These are phyloP conservation scores for Chaetogeoica ovagalla DNA, from an alignment of 2,888 invertebrate species.

Conservation along the genomic window DNA sequence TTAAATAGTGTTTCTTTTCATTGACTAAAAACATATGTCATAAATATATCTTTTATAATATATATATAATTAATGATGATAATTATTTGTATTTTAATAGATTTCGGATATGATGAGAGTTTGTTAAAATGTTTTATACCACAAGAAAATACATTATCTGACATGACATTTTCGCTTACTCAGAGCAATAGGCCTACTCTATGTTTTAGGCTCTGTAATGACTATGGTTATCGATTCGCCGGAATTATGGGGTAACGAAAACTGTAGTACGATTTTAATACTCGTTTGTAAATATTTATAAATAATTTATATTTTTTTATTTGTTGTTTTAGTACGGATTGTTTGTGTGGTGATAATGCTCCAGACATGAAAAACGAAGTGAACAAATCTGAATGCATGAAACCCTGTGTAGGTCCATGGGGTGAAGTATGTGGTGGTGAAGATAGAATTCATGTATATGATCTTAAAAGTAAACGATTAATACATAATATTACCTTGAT, in stretches of 20 bases:
- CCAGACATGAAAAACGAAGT: constrained; percentile 11
- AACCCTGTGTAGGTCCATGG: constrained; percentile 35
- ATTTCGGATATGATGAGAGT: constrained; percentile 2
- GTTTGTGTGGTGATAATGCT: constrained; percentile 42
- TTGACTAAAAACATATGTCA: no score
- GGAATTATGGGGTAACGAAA: constrained; percentile 43
- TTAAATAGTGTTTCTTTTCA: no score
- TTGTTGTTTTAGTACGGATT: constrained; percentile 45
- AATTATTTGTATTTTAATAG: constrained; percentile 8
- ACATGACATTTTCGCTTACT: constrained; percentile 36
- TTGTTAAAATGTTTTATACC: constrained; percentile 46
- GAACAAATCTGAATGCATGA: constrained; percentile 34
- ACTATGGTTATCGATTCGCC: constrained; percentile 47
- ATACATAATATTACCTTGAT: background rate
- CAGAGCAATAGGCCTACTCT: constrained; percentile 41
- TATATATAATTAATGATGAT: no score
- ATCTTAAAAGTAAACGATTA: constrained; percentile 28
- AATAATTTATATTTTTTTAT: background rate
- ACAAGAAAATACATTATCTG: constrained; percentile 29
- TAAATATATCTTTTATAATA: background rate
- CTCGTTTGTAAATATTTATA: background rate
- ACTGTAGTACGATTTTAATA: no score
- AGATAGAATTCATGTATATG: constrained; percentile 43
- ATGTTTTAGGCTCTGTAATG: constrained; percentile 47
- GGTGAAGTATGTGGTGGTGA: constrained; percentile 50